Evolutionary conservation across 92 coral and sea anemone species (phyloP).

Genomic region (Virgularia gustaviana): DNA sequence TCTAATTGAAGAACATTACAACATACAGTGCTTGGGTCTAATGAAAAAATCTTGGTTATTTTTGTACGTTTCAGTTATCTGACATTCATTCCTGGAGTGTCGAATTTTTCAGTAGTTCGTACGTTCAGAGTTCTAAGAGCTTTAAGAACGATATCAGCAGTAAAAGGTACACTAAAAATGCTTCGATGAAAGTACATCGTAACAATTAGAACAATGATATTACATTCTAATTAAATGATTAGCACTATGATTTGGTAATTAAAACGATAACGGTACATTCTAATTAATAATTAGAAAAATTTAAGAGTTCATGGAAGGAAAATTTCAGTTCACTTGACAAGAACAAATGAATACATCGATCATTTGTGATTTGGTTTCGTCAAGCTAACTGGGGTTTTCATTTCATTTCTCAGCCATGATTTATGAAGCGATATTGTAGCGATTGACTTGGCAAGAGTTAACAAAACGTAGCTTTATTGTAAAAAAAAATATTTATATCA

Average conservation of each 20-base stretch:
- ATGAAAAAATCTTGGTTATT: too few species aligned
- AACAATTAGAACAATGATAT: not conserved
- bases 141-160: conserved; percentile 97
- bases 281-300: not conserved
- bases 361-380: too few species aligned
- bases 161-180: conserved; percentile 63
- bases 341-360: too few species aligned
- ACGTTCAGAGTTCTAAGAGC: conserved; percentile 97
- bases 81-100: conserved; percentile 90
- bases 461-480: too few species aligned
- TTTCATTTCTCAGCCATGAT: too few species aligned
- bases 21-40: not conserved
- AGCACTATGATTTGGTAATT: not conserved
- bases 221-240: not conserved
- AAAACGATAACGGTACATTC: not conserved
- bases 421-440: too few species aligned
- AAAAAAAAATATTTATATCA: too few species aligned
- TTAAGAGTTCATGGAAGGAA: too few species aligned
- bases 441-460: too few species aligned
- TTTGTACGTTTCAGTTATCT: conserved; percentile 81
- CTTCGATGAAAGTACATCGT: not conserved
- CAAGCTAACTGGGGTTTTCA: too few species aligned
- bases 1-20: not conserved
- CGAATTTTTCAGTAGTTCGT: conserved; percentile 90
- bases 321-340: too few species aligned